Evolutionary conservation across 1,140 invertebrate species (phyloP), one percentile per base, ranked within the genome.

Genomic region (Eurosta solidaginis): DNA sequence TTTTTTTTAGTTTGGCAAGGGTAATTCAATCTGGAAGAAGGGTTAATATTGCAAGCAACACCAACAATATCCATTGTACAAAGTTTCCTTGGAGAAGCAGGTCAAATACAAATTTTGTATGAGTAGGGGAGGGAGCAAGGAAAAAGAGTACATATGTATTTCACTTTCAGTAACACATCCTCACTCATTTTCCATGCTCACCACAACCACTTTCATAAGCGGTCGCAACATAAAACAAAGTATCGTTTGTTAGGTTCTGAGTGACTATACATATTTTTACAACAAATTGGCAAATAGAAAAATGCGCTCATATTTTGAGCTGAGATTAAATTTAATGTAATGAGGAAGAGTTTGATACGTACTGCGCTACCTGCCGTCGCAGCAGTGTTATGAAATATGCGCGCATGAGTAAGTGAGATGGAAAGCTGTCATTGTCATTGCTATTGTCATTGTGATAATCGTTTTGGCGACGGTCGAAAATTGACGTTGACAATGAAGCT

Each of bases 401-500:
- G 50, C 50, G 20, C 14, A 25, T 12, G 50, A 22, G 50, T 3
- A 54, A 54, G 25, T 54, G 54, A 17, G 54, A 63, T 29, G 17
- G 27, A 25, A 29, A n/a, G 27, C 7, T 63, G 54, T 33, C 54
- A 63, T 36, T 59, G 52, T 59, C 52, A 59, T 7, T 52, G 49
- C 27, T n/a, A 54, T 63, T 68, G 59, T 68, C 59, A 68, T 68
- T 68, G 59, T 68, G 33, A 68, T 68, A 68, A 68, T 68, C 59
- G 59, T 40, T 68, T 68, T 33, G 33, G 59, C 59, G 59, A n/a
- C 45, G 12, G 59, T 33, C 33, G 49, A n/a, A 25, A n/a, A 10
- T 47, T 47, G 45, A 47, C 45, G 9, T 47, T 47, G 45, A 47
- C 45, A 47, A 47, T 47, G 45, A 47, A 47, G 45, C n/a, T 9